Evolutionary conservation across 2,797 vertebrate species (phyloP).

Genomic region (Siniperca obscura): DNA sequence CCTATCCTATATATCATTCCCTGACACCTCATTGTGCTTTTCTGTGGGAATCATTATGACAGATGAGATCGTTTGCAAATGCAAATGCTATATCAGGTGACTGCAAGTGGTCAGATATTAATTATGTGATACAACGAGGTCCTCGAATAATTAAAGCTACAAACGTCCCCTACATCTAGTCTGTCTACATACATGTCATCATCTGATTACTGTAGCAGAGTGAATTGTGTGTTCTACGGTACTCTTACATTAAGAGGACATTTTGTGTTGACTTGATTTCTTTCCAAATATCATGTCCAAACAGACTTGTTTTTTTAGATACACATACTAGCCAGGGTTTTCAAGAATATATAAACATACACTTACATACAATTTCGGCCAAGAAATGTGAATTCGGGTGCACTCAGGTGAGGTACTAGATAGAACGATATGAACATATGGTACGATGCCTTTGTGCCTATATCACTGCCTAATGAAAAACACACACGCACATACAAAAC

Average conservation of each 20-base stretch:
- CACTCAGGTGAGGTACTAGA: slow-evolving; percentile 27
- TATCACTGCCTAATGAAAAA: slow-evolving; percentile 58
- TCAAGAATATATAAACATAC: slow-evolving; percentile 16
- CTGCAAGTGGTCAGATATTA: slow-evolving; percentile 58
- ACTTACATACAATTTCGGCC: background rate
- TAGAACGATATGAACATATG: slow-evolving; percentile 37
- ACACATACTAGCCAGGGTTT: background rate
- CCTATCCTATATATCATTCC: slow-evolving; percentile 62
- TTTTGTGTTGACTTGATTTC: background rate
- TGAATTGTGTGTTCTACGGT: background rate
- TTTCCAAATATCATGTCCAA: slow-evolving; percentile 9
- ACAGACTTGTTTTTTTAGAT: background rate
- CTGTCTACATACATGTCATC: slow-evolving; percentile 23
- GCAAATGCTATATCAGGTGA: slow-evolving; percentile 54
- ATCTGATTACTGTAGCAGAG: slow-evolving; percentile 1
- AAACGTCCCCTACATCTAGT: slow-evolving; percentile 15
- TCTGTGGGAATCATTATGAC: slow-evolving; percentile 69
- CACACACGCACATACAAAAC: slow-evolving; percentile 37
- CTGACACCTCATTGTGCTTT: slow-evolving; percentile 65
- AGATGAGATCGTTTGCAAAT: slow-evolving; percentile 66
- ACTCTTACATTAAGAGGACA: background rate
- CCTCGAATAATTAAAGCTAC: slow-evolving; percentile 54
- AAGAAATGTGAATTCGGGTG: slow-evolving; percentile 30
- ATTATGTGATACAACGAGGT: slow-evolving; percentile 46
- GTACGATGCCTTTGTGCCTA: slow-evolving; percentile 43